Evolutionary conservation across 2,797 vertebrate species (phyloP).

Genomic region (Pelochelys cantorii): DNA sequence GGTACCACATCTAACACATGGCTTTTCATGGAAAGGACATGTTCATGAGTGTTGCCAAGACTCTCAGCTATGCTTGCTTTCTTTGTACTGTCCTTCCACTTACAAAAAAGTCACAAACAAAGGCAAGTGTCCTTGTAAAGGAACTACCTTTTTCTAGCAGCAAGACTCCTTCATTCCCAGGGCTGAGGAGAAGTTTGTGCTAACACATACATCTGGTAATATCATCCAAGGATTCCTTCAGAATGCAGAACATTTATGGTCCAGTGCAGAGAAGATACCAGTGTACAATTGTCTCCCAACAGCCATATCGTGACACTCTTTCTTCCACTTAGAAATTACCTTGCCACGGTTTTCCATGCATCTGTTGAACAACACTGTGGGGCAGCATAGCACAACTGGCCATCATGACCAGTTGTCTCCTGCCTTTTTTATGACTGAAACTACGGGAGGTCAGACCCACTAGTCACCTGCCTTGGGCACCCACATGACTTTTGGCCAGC

Average conservation of each 20-base stretch:
- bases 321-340: neutral
- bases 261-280: neutral
- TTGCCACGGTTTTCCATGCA: neutral
- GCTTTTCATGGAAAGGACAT: slow-evolving; percentile 2
- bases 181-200: neutral
- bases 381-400: neutral
- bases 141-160: neutral
- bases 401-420: neutral
- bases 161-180: neutral
- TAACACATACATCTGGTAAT: neutral
- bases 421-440: neutral
- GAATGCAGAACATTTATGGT: neutral
- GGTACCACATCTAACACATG: neutral
- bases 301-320: slow-evolving; percentile 9
- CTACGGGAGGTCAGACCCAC: neutral
- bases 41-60: neutral
- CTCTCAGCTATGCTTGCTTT: neutral
- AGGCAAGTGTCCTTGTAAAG: neutral
- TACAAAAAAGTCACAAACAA: neutral
- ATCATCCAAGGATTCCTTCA: neutral
- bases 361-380: rapidly evolving
- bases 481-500: neutral
- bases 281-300: neutral
- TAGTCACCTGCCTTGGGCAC: neutral
- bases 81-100: neutral